Evolutionary conservation across 64 coral and sea anemone species (phyloP), one percentile per base, ranked within the genome.

Genomic region (Orbicella faveolata): DNA sequence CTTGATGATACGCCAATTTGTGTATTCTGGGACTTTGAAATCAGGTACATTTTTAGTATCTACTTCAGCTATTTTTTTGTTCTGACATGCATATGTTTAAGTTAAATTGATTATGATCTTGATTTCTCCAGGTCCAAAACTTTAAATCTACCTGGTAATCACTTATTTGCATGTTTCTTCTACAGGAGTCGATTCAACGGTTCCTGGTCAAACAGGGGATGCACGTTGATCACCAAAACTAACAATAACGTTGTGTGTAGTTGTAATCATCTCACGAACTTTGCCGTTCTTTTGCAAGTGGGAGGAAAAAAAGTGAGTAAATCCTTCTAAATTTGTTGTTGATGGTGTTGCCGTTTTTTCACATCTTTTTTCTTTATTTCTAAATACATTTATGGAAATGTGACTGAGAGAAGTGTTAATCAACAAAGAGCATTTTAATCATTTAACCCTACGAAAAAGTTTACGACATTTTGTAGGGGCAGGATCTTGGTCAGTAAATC

Each of bases 261-360:
- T 12, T 96, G 94, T 34, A 90, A 96, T 90, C 94, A 96, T 83
- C 87, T 96, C 13, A 96, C 94, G 1, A 90, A 93, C 77, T 96
- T 96, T 64, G 94, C 94, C 12, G 91, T 96, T 79, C 82, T 96
- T 7, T 90, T 96, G 94, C 87, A 93, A 83, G 18, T 93, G 11
- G 72, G 79, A n/a, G 53, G 89, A 11, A 19, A 48, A 1, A 26
- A 81, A 36, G 86, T 89, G 51, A 59, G 77, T 55, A 23, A 4
- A 21, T 69, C 20, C 20, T n/a, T 4, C 20, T n/a, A 23, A n/a
- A 25, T 23, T 69, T 41, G 30, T 41, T 41, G 39, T 41, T 41
- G 2, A 4, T 41, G 39, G 39, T 41, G 39, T 41, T 41, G 39
- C 39, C 2, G 39, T 41, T 41, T 41, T 41, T 30, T 30, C 30